These are phyloP conservation scores for Caenorhabditis tropicalis DNA, from an alignment of 1,140 invertebrate genomes.

Conservation along the genomic window DNA sequence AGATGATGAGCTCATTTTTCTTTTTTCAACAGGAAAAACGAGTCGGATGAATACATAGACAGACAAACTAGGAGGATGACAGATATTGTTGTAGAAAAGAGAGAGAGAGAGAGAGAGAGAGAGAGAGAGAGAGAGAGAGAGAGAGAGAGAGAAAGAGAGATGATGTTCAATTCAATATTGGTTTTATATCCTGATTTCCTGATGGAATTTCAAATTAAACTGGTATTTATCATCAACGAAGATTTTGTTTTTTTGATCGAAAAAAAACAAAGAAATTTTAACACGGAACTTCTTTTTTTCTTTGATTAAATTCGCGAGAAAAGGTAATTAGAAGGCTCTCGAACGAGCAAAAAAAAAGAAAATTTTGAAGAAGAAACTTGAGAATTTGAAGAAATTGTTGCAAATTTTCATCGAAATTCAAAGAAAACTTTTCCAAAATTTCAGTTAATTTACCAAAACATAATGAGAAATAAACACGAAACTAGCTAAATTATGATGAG, in stretches of 20 bases:
- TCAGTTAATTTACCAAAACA: background rate
- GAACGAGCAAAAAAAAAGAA: background rate
- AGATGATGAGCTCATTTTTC: conserved; percentile 43
- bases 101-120: background rate
- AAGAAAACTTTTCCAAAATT: background rate
- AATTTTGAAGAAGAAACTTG: background rate
- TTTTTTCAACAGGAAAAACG: conserved; percentile 36
- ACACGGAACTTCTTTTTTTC: background rate
- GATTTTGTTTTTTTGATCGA: background rate
- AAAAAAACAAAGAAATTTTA: background rate
- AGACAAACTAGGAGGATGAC: background rate
- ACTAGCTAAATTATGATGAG: background rate
- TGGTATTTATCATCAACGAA: no score
- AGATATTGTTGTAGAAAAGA: background rate
- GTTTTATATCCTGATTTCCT: no score
- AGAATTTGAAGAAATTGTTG: background rate
- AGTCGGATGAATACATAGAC: background rate
- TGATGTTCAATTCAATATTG: no score
- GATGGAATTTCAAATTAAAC: no score
- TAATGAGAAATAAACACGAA: background rate
- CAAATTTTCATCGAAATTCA: background rate
- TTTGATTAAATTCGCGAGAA: background rate
- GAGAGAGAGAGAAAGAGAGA: no score
- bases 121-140: background rate
- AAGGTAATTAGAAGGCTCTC: background rate